These are phyloP conservation scores for Hypomecis punctinalis DNA, from an alignment of 2,888 invertebrate genomes.

Conservation along the genomic window DNA sequence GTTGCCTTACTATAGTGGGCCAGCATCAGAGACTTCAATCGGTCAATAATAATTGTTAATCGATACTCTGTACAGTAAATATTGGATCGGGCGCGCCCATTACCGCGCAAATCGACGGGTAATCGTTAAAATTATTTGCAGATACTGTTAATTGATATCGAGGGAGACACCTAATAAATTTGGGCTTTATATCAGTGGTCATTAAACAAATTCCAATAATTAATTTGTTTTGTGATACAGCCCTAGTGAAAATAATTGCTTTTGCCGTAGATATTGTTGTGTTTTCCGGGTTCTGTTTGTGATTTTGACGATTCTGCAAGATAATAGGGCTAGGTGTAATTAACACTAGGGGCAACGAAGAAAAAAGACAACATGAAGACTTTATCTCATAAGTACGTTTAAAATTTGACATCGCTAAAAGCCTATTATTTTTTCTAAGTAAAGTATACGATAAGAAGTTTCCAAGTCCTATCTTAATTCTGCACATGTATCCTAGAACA, in stretches of 20 bases:
- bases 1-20: too few relatives aligned
- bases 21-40: too few relatives aligned
- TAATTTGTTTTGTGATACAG: conserved; percentile 60
- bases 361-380: too few relatives aligned
- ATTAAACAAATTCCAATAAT: conserved; percentile 67
- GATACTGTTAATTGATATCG: conserved; percentile 68
- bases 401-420: too few relatives aligned
- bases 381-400: too few relatives aligned
- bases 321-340: too few relatives aligned
- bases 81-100: conserved; percentile 53
- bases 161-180: conserved; percentile 63
- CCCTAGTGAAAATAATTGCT: conserved; percentile 32
- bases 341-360: too few relatives aligned
- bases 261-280: conserved; percentile 9
- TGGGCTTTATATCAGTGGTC: conserved; percentile 51
- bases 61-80: conserved; percentile 48
- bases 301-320: neutral
- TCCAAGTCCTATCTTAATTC: neutral
- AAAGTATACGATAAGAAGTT: too few relatives aligned
- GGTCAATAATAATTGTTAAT: neutral
- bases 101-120: conserved; percentile 55
- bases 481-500: conserved; percentile 3
- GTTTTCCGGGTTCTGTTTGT: neutral
- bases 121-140: conserved; percentile 68
- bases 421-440: too few relatives aligned